phyloP scores from a whole-genome alignment of 2,797 vertebrate species.

The Setipinna tenuifilis region DNA sequence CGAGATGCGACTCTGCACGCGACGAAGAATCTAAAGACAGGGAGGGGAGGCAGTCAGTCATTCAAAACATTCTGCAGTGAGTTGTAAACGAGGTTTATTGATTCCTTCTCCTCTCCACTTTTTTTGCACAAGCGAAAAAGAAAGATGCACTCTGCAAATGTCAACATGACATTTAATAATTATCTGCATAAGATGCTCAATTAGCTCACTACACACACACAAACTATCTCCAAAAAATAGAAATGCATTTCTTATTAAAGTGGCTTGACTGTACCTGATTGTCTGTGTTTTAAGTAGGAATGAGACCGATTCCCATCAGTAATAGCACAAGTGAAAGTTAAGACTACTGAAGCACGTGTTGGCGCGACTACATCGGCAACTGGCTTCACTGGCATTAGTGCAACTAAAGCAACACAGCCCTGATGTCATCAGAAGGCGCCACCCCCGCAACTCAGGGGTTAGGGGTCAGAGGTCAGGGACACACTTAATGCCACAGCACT shows the following conservation, averaged over 20 bases:
- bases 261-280: not conserved
- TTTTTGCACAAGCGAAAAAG: slow-evolving; percentile 30
- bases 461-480: not conserved
- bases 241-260: not conserved
- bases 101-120: slow-evolving; percentile 38
- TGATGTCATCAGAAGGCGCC: not conserved
- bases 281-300: not conserved
- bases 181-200: slow-evolving; percentile 29
- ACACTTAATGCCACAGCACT: slow-evolving; percentile 4
- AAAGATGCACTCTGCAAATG: slow-evolving; percentile 36
- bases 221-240: not conserved
- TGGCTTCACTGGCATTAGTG: not conserved
- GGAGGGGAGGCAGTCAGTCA: slow-evolving; percentile 72
- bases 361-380: not conserved
- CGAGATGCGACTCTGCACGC: slow-evolving; percentile 68
- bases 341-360: slow-evolving; percentile 15
- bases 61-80: slow-evolving; percentile 42
- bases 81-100: slow-evolving; percentile 56
- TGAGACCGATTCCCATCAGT: not conserved
- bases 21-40: slow-evolving; percentile 77
- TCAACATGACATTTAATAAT: slow-evolving; percentile 33
- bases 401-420: slow-evolving; percentile 1
- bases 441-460: not conserved
- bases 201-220: not conserved
- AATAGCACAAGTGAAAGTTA: slow-evolving; percentile 20